Evolutionary conservation across 2,113 vertebrate genomes (phyloP).

Genomic region (Pantherophis guttatus): DNA sequence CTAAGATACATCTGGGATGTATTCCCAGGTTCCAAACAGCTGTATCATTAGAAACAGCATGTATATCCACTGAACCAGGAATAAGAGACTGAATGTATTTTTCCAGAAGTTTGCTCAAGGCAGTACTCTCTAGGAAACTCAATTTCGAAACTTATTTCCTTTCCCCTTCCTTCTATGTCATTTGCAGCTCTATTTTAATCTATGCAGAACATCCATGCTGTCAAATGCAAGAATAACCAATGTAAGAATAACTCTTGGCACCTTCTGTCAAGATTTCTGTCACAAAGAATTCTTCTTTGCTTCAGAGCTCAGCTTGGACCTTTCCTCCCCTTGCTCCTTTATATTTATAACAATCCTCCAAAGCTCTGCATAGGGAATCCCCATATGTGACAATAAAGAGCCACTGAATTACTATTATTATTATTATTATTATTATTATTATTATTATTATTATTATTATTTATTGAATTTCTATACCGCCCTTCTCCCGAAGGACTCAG

Average conservation of each 20-base stretch:
- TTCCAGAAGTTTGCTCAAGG: constrained; percentile 68
- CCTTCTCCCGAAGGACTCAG: too few relatives aligned
- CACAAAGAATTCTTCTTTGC: constrained; percentile 30
- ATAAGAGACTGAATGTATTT: constrained; percentile 75
- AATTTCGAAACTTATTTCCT: constrained; percentile 1
- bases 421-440: too few relatives aligned
- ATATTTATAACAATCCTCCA: constrained; percentile 6
- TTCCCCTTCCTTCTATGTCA: constrained; percentile 34
- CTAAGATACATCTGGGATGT: constrained; percentile 79
- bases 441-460: too few relatives aligned
- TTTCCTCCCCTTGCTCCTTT: constrained; percentile 3
- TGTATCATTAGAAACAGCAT: constrained; percentile 78
- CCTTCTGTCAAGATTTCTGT: constrained; percentile 49
- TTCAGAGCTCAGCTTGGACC: not conserved
- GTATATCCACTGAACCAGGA: constrained; percentile 82
- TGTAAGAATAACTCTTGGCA: not conserved
- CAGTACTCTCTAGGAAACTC: constrained; percentile 49
- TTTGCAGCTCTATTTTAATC: not conserved
- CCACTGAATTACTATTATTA: not conserved
- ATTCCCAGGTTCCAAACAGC: constrained; percentile 71
- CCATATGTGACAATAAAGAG: not conserved
- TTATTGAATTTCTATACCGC: too few relatives aligned
- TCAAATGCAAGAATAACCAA: not conserved
- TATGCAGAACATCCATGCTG: not conserved
- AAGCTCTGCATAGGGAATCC: not conserved